Conservation (phyloP, 2,888 invertebrate species). For the Rhopalosiphum nymphaeae region DNA sequence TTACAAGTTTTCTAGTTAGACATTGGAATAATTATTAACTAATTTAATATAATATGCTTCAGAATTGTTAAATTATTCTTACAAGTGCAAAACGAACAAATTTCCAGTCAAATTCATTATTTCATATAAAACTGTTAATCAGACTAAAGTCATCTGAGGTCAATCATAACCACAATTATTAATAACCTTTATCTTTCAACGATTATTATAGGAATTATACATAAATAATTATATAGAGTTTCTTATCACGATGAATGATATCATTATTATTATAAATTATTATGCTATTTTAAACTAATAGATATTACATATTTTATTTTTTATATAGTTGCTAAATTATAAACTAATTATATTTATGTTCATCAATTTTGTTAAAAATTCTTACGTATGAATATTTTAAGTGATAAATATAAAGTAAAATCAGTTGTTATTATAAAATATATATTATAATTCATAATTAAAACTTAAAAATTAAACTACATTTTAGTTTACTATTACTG, state of each 20-base stretch:
- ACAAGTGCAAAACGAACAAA: conserved; percentile 11
- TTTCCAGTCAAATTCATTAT: conserved; percentile 33
- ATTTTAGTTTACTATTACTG: neutral
- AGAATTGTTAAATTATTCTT: neutral
- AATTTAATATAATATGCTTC: neutral
- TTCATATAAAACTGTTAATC: conserved; percentile 27
- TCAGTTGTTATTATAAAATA: neutral
- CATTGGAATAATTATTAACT: neutral
- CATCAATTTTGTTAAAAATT: neutral
- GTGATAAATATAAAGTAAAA: neutral
- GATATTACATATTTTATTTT: neutral
- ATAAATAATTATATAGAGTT: conserved; percentile 22
- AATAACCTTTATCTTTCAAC: conserved; percentile 39
- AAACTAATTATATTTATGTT: neutral
- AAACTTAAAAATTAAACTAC: neutral
- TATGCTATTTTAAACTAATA: neutral
- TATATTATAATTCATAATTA: neutral
- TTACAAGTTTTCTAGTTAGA: neutral
- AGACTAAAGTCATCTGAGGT: conserved; percentile 58
- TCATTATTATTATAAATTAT: neutral
- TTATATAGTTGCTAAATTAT: neutral
- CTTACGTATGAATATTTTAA: neutral
- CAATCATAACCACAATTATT: conserved; percentile 33
- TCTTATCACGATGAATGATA: conserved; percentile 42
- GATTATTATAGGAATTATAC: neutral